Percentiles rank a stretch among this genome's conserved stretches.
Conservation (phyloP, 1,140 invertebrate genomes). For the Semibalanus balanoides region DNA sequence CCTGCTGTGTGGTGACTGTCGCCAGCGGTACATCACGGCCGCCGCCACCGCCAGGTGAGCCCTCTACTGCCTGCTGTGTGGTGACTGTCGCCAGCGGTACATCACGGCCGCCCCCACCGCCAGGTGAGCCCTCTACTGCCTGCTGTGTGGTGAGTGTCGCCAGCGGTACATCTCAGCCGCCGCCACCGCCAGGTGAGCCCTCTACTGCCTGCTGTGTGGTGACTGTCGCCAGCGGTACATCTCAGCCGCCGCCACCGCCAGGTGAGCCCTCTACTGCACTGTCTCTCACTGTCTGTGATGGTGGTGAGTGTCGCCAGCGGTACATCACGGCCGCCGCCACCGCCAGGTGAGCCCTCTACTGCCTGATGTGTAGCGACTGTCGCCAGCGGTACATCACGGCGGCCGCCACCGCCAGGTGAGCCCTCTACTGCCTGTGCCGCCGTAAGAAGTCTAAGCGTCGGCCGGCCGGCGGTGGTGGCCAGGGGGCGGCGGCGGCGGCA, state of each 20-base stretch:
- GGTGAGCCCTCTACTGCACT: conserved; percentile 79
- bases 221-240: conserved; percentile 31
- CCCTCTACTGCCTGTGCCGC: conserved; percentile 63
- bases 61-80: conserved; percentile 47
- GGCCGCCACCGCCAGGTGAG: too few species aligned
- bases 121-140: conserved; percentile 78
- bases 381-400: conserved; percentile 24
- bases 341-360: conserved; percentile 84
- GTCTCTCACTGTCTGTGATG: too few species aligned
- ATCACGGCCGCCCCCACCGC: conserved; percentile 94
- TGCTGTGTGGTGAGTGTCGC: conserved; percentile 31
- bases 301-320: conserved; percentile 31
- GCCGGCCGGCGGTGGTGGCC: too few species aligned
- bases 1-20: conserved; percentile 34
- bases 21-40: conserved; percentile 46
- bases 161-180: conserved; percentile 26
- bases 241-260: conserved; percentile 65
- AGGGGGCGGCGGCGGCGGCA: conserved; percentile 44
- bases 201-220: conserved; percentile 40
- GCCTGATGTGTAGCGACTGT: conserved; percentile 32
- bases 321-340: conserved; percentile 48
- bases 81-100: conserved; percentile 69
- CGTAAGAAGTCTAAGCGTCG: conserved; percentile 29
- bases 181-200: conserved; percentile 90
- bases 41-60: too few species aligned